Evolutionary conservation across 2,113 vertebrate species (phyloP), one percentile per base, ranked within the genome.

Genomic region (Sturnira hondurensis): DNA sequence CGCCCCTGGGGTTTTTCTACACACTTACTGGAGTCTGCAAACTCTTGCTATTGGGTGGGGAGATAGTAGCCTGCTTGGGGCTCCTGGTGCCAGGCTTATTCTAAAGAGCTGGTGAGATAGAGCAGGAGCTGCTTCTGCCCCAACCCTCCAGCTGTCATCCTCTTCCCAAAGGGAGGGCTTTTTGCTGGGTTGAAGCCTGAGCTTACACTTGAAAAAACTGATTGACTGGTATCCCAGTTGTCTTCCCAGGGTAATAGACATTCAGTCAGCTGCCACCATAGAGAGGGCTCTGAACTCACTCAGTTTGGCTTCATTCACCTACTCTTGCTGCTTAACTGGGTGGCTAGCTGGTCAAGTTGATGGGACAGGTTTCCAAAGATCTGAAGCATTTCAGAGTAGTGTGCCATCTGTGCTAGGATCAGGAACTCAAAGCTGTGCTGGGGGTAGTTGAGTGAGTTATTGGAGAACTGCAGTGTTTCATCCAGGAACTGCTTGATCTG

Each of bases 401-500:
- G 99, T 3, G 98, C 99, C 97, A 99, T 99, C 99, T 99, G 99
- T 0, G 99, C 99, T 73, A 99, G 98, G 54, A 99, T 99, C 94
- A 99, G 98, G 0, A 99, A 98, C 98, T 99, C 99, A 2, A 99
- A 99, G 98, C 99, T 99, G 96, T 99, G 99, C 95, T 99, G 99
- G 98, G 99, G 99, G 98, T 99, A 99, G 97, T 99, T 98, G 0
- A 99, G 99, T 70, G 99, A 99, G 97, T 99, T 99, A 98, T 98
- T 98, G 81, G 99, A 99, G 97, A 99, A 99, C 52, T 99, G 98
- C 38, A 99, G 99, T 99, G 99, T 99, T 96, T 99, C 99, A 58
- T 99, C 99, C 98, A 99, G 98, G 38, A 99, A 99, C 98, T 99
- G 99, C 98, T 99, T 99, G 98, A 99, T 99, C 95, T 99, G 97